Base-by-base conservation (phyloP, 37 sponge, comb jelly and placozoan species). In the Eunapius fragilis region DNA sequence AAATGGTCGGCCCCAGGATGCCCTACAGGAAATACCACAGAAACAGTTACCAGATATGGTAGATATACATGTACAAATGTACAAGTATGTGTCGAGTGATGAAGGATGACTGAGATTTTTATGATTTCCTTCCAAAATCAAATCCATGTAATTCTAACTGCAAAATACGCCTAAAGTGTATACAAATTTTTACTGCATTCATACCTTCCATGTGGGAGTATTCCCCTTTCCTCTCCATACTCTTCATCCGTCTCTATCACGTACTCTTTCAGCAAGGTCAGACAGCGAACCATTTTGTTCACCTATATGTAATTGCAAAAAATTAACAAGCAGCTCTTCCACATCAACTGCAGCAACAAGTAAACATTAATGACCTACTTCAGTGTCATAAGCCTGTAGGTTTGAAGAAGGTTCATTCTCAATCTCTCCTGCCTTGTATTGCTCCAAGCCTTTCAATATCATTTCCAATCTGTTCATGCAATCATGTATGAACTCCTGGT, bases 121-220 rank as follows among this genome's bases (percentile, higher is more conserved):
- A n/a, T n/a, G n/a, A n/a, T n/a, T n/a, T n/a, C n/a, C n/a, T n/a
- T n/a, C 9, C 9, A 45, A 4, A 45, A 45, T 45, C 47, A 45
- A 45, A 58, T 58, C 6, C 58, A 58, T 58, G 58, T 58, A 45
- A n/a, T n/a, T n/a, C n/a, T n/a, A n/a, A n/a, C n/a, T n/a, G n/a
- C n/a, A 3, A 41, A 41, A 41, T 31, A 68, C 58, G 2, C 30
- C 28, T 26, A 28, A 84, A 37, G 74, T 36, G 37, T 38, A 84
- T 68, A 75, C 34, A 76, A 35, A 31, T 38, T 71, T 27, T 25
- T 37, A 76, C 6, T 49, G 72, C 48, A 33, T n/a, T 68, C 92
- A 75, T 27, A 97, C 94, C 80, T 95, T 78, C 96, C 94, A 86
- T 97, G 98, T 30, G 96, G 92, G 5, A 90, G 96, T 27, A 93